Evolutionary conservation across 30 jellyfish, hydroid and myxozoan species (phyloP), one percentile per base, ranked within the genome.

Genomic region (Nemopilema nomurai): DNA sequence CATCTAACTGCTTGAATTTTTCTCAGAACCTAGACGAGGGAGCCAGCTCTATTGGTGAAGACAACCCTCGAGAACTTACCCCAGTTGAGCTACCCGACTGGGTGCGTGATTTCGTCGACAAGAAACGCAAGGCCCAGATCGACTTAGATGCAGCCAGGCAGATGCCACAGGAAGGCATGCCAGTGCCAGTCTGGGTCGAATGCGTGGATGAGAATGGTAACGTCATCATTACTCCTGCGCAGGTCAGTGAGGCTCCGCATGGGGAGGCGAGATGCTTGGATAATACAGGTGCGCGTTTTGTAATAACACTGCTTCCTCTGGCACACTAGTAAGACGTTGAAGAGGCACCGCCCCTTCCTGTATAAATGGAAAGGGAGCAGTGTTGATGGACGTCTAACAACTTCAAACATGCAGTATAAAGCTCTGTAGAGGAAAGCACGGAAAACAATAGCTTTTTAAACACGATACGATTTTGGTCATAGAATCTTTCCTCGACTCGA

Each of bases 1-100:
- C 57, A 41, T 6, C 57, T 6, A 41, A 3, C 13, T 13, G 57
- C 13, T 41, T 41, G 57, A n/a, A n/a, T n/a, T n/a, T 23, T 41
- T 74, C 41, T 6, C 51, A 74, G 84, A 18, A 74, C 21, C 8
- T 74, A 19, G 71, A 74, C 32, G n/a, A 22, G 30, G 71, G 71
- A 3, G 71, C 32, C 19, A 49, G 51, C 22, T 75, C 8, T 18
- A 76, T 75, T 27, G 66, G 19, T 18, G 71, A 65, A 76, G 18
- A 18, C 23, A n/a, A 9, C 22, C 52, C 86, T 4, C 80, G 71
- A 9, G 84, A 69, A 19, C 82, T 82, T 0, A 24, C 30, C 1
- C 90, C 90, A 32, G 84, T 82, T 19, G 84, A 67, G 66, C 24
- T 82, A 41, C 90, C 90, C 0, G 79, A 68, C 51, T 82, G 90